Conservation (phyloP, 2,113 vertebrate genomes). For the Melozone crissalis region DNA sequence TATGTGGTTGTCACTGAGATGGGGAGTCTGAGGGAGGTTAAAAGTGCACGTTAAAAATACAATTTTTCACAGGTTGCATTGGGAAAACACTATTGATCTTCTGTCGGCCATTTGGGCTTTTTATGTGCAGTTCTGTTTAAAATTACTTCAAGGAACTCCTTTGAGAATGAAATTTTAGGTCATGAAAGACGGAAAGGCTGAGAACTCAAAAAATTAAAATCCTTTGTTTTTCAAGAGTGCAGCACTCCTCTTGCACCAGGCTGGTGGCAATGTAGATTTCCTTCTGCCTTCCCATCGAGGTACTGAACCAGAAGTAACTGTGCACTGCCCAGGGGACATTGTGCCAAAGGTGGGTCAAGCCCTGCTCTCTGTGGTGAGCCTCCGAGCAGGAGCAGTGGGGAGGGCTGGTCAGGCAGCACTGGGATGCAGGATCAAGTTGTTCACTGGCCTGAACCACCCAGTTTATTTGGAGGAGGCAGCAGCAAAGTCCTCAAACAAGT, state of each 20-base stretch:
- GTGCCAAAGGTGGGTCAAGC: neutral
- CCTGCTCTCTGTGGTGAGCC: fast-evolving
- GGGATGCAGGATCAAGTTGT: neutral
- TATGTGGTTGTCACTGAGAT: neutral
- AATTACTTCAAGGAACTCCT: neutral
- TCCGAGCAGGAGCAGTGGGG: fast-evolving
- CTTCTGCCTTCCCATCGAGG: fast-evolving
- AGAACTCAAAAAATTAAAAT: neutral
- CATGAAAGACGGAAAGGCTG: neutral
- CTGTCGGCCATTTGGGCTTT: neutral
- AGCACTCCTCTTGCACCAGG: fast-evolving
- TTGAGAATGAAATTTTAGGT: neutral
- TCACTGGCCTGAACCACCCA: neutral
- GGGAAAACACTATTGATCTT: constrained; percentile 2
- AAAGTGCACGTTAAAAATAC: neutral
- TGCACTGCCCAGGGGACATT: fast-evolving
- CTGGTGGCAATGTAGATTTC: neutral
- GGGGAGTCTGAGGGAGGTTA: neutral
- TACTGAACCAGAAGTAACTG: neutral
- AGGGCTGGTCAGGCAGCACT: neutral
- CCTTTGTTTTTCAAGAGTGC: neutral
- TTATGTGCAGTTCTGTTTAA: neutral
- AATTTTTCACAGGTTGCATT: neutral
- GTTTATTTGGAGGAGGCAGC: neutral
- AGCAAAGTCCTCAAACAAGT: neutral